These are phyloP conservation scores for Oreochromis mossambicus DNA, from an alignment of 2,797 vertebrate species.

Conservation along the genomic window DNA sequence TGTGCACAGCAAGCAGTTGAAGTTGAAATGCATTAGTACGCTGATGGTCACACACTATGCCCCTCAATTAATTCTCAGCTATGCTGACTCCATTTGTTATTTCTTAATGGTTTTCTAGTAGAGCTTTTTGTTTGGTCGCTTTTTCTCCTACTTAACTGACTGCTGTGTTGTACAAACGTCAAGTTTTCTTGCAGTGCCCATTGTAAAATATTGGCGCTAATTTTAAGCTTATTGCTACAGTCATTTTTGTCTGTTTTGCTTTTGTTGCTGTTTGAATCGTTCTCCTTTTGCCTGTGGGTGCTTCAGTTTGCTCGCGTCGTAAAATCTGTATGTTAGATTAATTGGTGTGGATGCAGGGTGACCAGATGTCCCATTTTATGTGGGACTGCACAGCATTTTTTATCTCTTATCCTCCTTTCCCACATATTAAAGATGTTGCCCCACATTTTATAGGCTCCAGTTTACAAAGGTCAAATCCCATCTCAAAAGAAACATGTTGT, in stretches of 20 bases:
- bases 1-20: not conserved
- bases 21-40: not conserved
- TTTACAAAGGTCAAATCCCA: not conserved
- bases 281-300: not conserved
- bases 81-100: not conserved
- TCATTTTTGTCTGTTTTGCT: not conserved
- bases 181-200: not conserved
- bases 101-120: not conserved
- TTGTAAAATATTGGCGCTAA: not conserved
- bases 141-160: not conserved
- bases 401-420: not conserved
- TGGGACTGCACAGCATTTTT: not conserved
- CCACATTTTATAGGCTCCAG: not conserved
- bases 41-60: not conserved
- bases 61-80: not conserved
- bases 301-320: not conserved
- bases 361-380: not conserved
- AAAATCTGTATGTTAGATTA: not conserved
- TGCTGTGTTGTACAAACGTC: not conserved
- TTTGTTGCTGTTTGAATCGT: not conserved
- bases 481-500: not conserved
- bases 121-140: not conserved
- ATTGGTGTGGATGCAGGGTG: not conserved
- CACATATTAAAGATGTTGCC: not conserved
- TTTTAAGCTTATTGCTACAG: not conserved